These are phyloP conservation scores for Asarcornis scutulata DNA, from an alignment of 2,113 vertebrate species.

Conservation along the genomic window DNA sequence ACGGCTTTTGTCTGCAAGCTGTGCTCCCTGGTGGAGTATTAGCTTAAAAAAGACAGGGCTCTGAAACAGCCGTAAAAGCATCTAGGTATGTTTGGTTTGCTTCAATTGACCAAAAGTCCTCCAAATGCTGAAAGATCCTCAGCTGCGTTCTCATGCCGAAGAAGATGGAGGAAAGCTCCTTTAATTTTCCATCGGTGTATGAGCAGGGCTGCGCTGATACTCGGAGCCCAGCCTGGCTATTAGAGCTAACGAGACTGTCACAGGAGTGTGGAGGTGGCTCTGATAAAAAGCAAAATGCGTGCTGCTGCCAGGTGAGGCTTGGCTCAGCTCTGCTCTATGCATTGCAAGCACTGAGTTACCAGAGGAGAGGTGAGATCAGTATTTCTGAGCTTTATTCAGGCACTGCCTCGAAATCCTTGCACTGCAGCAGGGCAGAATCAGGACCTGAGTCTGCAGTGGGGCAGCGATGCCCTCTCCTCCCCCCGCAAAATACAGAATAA, in stretches of 20 bases:
- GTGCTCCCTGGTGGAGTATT: conserved; percentile 41
- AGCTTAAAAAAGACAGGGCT: conserved; percentile 48
- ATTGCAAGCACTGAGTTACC: neutral
- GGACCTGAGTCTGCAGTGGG: neutral
- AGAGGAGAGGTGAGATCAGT: neutral
- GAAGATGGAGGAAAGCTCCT: neutral
- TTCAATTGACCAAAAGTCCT: conserved; percentile 34
- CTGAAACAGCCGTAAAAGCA: conserved; percentile 48
- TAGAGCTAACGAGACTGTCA: neutral
- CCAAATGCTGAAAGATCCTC: neutral
- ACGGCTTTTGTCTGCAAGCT: conserved; percentile 43
- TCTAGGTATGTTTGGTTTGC: conserved; percentile 46
- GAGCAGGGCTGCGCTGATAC: neutral
- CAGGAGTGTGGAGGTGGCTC: neutral
- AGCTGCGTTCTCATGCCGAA: neutral
- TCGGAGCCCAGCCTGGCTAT: neutral
- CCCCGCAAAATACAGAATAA: neutral
- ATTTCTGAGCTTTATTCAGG: neutral
- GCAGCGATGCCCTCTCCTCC: neutral
- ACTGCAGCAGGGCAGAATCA: neutral
- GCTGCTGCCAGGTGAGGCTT: conserved; percentile 33
- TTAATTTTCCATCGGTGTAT: neutral
- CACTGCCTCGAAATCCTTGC: neutral
- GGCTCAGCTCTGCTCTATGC: neutral
- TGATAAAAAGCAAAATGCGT: conserved; percentile 38